Evolutionary conservation across 2,113 vertebrate species (phyloP), one percentile per base, ranked within the genome.

Genomic region (Antechinus stuartii): DNA sequence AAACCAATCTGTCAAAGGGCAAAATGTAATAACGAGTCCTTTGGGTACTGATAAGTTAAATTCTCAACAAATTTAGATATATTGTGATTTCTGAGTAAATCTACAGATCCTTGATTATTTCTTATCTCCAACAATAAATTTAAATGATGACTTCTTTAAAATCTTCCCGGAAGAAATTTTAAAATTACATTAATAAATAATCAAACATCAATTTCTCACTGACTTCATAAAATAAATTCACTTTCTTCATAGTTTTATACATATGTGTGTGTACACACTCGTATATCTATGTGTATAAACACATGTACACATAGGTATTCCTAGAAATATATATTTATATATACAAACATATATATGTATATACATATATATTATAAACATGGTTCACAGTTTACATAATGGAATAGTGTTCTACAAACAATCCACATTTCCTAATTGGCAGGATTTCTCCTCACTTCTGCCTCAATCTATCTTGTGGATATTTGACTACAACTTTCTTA

Each of bases 151-250:
- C 95, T 98, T 61, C 91, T 47, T 95, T 94, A 94, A 95, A 95
- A 91, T 54, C 24, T 61, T 12, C 92, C 97, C 94, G 30, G 26
- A 98, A 97, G 92, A 97, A 97, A 97, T 95, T 42, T 0, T 93
- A 96, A 96, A 95, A 95, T 91, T 96, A 93, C 42, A 93, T 95
- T 94, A 89, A 97, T 90, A 98, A 97, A 98, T 97, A 0, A 96
- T n/a, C 92, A 97, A 97, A 95, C 96, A 91, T 47, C 93, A 95
- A 96, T 96, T 94, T 96, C 92, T 93, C 90, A 96, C 53, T 30
- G 89, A 95, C 93, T 97, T 95, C 90, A 50, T 0, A 55, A n/a
- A 96, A 76, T 26, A 93, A 23, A 57, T 96, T 68, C 30, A 68
- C 61, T 68, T 16, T 30, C 30, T 35, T 68, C 27, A 35, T 3